Conservation (phyloP, 2,888 invertebrate species). For the Aporophyla nigra region DNA sequence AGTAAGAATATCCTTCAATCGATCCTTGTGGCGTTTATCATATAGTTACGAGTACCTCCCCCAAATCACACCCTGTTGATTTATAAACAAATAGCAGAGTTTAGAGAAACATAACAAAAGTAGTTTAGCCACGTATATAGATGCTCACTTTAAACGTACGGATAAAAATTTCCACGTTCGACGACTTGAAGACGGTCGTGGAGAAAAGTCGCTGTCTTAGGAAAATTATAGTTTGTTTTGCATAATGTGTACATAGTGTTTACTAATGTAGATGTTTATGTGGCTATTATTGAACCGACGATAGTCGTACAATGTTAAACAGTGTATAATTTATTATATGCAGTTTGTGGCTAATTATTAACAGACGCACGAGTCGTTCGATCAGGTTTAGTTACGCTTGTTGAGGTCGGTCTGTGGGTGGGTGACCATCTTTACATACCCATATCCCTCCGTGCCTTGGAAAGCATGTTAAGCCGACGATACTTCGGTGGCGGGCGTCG, state of each 20-base stretch:
- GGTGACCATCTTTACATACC: too few species aligned
- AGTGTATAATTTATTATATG: background rate
- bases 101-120: background rate
- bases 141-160: conserved; percentile 7
- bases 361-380: too few species aligned
- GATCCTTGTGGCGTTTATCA: too few species aligned
- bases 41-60: too few species aligned
- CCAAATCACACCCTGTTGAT: background rate
- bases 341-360: too few species aligned
- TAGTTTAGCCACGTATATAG: background rate
- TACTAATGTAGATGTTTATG: background rate
- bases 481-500: too few species aligned
- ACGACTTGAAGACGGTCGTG: background rate
- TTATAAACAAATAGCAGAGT: background rate
- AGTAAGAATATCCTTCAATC: too few species aligned
- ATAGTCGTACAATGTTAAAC: background rate
- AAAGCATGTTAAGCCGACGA: too few species aligned
- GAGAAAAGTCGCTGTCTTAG: conserved; percentile 6
- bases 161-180: conserved; percentile 12
- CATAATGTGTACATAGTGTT: conserved; percentile 26
- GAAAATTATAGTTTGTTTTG: conserved; percentile 34
- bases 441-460: too few species aligned
- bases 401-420: too few species aligned
- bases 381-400: too few species aligned
- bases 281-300: background rate